These are phyloP conservation scores for Barnardius zonarius DNA, from an alignment of 2,113 vertebrate species.

Conservation along the genomic window DNA sequence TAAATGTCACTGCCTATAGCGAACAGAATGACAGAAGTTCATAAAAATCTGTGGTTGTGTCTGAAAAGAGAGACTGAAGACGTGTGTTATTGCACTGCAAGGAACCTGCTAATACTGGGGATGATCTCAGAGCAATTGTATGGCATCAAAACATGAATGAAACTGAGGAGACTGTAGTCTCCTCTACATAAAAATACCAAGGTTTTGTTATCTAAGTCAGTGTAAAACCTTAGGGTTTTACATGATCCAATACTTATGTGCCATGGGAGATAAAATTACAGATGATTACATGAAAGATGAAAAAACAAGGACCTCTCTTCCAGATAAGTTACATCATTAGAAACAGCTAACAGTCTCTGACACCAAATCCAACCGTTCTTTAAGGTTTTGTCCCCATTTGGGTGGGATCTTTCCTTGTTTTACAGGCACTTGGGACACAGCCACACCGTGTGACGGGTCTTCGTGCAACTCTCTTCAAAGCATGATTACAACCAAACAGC, in stretches of 20 bases:
- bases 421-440: neutral
- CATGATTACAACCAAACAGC: neutral
- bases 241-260: neutral
- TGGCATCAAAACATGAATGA: neutral
- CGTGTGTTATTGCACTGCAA: neutral
- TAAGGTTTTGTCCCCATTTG: neutral
- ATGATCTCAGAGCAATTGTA: neutral
- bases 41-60: neutral
- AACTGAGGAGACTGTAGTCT: neutral
- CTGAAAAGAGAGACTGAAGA: neutral
- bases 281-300: neutral
- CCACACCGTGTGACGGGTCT: neutral
- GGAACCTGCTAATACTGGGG: neutral
- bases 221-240: neutral
- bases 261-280: neutral
- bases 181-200: neutral
- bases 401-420: neutral
- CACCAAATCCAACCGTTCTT: neutral
- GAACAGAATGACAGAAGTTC: conserved; percentile 3
- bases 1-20: conserved; percentile 17
- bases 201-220: neutral
- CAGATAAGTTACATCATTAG: neutral
- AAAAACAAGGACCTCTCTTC: neutral
- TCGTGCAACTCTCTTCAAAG: neutral
- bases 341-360: neutral